These are phyloP conservation scores for Eospalax fontanierii DNA, from an alignment of 2,797 vertebrate species.

Conservation along the genomic window DNA sequence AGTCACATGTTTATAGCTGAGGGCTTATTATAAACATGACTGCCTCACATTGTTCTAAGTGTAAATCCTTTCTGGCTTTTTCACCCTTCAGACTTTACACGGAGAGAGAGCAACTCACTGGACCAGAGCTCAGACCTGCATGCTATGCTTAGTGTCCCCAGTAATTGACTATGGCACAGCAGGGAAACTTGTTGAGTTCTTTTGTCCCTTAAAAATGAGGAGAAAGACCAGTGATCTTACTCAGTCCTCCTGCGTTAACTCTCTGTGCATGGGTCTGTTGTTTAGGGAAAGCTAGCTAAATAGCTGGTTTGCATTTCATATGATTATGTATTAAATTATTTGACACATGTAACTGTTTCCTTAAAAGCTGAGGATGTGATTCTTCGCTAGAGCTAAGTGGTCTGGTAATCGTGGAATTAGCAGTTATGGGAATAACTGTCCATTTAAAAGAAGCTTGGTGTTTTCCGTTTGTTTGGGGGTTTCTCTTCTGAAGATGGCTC, in stretches of 20 bases:
- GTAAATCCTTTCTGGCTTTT: conserved; percentile 58
- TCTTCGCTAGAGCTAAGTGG: not conserved
- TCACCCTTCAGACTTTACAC: conserved; percentile 56
- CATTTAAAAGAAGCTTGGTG: conserved; percentile 54
- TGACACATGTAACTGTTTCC: conserved; percentile 34
- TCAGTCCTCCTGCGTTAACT: not conserved
- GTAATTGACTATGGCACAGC: not conserved
- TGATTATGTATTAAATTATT: conserved; percentile 60
- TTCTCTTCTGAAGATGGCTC: not conserved
- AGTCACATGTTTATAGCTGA: conserved; percentile 57
- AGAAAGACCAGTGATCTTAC: not conserved
- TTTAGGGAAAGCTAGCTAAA: not conserved
- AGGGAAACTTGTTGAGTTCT: not conserved
- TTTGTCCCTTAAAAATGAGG: conserved; percentile 8
- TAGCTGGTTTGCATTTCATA: conserved; percentile 1
- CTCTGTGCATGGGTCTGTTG: not conserved
- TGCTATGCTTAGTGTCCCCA: conserved; percentile 35
- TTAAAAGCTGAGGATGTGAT: conserved; percentile 56
- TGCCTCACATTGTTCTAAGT: conserved; percentile 57
- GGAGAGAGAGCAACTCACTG: conserved; percentile 10
- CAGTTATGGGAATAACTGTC: conserved; percentile 56
- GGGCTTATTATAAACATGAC: conserved; percentile 66
- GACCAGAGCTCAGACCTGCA: conserved; percentile 10
- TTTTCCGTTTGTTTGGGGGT: conserved; percentile 67
- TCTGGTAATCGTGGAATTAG: conserved; percentile 35